These are phyloP conservation scores for Cheilosia scutellata DNA, from an alignment of 2,888 invertebrate genomes.

Conservation along the genomic window DNA sequence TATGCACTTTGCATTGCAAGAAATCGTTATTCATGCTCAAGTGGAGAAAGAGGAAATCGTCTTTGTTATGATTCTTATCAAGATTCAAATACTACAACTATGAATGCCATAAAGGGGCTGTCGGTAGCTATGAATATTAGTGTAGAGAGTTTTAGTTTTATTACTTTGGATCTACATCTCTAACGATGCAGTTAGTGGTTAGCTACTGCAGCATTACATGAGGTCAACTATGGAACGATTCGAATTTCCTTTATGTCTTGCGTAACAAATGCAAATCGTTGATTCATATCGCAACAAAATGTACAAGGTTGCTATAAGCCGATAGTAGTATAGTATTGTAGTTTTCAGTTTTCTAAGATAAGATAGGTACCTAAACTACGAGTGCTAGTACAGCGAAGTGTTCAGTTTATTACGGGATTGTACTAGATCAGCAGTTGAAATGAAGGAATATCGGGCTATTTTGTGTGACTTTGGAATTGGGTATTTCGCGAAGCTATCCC, in stretches of 20 bases:
- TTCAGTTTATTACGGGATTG: no score
- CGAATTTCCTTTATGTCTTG: background rate
- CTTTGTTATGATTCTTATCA: slow-evolving; percentile 57
- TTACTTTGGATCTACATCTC: background rate
- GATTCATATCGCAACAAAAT: background rate
- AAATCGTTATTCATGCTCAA: slow-evolving; percentile 29
- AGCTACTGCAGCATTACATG: background rate
- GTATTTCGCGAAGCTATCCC: no score
- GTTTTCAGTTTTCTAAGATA: background rate
- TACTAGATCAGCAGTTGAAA: no score
- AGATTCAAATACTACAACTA: slow-evolving; percentile 30
- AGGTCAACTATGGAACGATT: slow-evolving; percentile 7
- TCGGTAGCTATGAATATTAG: background rate
- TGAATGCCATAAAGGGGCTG: slow-evolving; percentile 34
- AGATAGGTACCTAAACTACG: background rate
- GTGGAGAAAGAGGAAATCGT: slow-evolving; percentile 42
- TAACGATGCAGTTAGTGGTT: slow-evolving; percentile 47
- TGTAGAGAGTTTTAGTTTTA: background rate
- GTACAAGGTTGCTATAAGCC: background rate
- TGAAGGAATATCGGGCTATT: no score
- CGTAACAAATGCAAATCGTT: background rate
- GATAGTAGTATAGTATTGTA: background rate
- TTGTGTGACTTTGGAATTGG: no score
- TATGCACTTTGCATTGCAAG: slow-evolving; percentile 18
- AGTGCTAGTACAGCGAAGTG: background rate